phyloP scores from a whole-genome alignment of 2,113 vertebrate species.

The Prolemur simus region DNA sequence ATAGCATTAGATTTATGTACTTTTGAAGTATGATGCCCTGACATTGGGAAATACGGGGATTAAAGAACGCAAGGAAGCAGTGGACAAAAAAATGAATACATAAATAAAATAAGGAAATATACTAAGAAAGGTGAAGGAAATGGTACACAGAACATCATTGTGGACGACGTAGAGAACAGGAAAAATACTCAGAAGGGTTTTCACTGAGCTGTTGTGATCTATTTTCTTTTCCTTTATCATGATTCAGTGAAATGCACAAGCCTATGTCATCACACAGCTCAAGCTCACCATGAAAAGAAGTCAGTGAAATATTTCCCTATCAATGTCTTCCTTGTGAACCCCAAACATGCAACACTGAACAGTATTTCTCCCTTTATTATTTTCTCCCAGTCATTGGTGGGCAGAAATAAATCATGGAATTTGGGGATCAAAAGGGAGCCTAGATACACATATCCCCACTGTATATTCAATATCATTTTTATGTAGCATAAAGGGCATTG shows the following conservation, averaged over 20 bases:
- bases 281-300: neutral
- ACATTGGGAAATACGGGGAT: neutral
- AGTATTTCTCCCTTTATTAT: neutral
- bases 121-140: neutral
- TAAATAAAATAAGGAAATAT: neutral
- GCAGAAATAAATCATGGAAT: neutral
- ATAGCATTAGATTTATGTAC: neutral
- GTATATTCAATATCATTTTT: neutral
- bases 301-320: neutral
- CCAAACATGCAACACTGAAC: neutral
- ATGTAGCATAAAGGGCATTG: neutral
- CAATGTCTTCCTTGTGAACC: neutral
- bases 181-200: neutral
- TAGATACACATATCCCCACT: neutral
- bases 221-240: neutral
- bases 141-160: neutral
- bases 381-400: neutral
- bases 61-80: neutral
- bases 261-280: neutral
- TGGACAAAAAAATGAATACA: neutral
- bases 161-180: neutral
- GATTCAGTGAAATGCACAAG: neutral
- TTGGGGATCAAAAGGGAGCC: neutral
- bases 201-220: neutral
- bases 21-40: neutral